A percentile compares a stretch with the other conserved stretches of the same genome.
These are phyloP conservation scores for Drosophila malerkotliana DNA, from an alignment of 1,140 invertebrate genomes.

Conservation along the genomic window DNA sequence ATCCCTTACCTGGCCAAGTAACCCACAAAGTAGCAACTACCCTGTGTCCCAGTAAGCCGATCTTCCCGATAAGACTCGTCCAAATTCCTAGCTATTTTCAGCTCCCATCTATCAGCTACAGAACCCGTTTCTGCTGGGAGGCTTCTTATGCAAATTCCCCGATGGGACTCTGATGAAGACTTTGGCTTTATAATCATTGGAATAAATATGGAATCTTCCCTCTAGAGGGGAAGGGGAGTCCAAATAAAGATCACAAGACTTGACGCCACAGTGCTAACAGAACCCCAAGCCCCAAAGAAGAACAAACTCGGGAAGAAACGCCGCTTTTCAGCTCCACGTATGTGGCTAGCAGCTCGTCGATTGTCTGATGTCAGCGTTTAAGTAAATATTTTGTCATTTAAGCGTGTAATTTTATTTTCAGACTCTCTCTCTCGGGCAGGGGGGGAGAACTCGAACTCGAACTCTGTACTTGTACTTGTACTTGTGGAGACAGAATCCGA, in stretches of 20 bases:
- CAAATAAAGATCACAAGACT: constrained; percentile 57
- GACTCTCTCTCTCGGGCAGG: neutral
- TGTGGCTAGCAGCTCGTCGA: constrained; percentile 32
- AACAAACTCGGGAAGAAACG: constrained; percentile 6
- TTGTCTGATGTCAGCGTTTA: constrained; percentile 76
- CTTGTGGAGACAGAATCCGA: neutral
- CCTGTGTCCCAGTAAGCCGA: neutral
- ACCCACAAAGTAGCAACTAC: neutral
- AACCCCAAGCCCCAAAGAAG: constrained; percentile 47
- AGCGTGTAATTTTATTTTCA: constrained; percentile 74
- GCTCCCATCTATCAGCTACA: neutral
- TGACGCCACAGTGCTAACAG: constrained; percentile 77
- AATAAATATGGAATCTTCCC: constrained; percentile 46
- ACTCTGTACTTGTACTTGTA: too few relatives aligned
- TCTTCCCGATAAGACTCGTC: neutral
- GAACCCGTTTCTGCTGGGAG: constrained; percentile 32
- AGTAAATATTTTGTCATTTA: constrained; percentile 77
- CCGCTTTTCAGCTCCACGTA: constrained; percentile 30
- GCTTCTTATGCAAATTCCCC: constrained; percentile 57
- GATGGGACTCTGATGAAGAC: constrained; percentile 51
- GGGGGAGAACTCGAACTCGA: constrained; percentile 6
- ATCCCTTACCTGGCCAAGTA: neutral
- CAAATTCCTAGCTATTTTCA: neutral
- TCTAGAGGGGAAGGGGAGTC: constrained; percentile 11
- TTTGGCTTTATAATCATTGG: constrained; percentile 61